These are phyloP conservation scores for Ataeniobius toweri DNA, from an alignment of 2,797 vertebrate genomes.

Conservation along the genomic window DNA sequence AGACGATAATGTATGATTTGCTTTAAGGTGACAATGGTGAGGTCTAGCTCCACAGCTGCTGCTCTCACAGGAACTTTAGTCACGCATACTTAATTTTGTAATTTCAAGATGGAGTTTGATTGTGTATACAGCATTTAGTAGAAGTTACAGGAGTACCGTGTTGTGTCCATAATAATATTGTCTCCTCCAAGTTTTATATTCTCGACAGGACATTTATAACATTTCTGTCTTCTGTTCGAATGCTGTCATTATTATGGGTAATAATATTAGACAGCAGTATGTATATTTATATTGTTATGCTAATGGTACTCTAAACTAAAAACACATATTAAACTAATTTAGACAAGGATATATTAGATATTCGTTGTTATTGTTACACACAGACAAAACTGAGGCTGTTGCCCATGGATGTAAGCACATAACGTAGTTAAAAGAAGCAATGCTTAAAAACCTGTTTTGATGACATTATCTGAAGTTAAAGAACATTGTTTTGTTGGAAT, in stretches of 20 bases:
- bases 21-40: slow-evolving; percentile 63
- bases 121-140: background rate
- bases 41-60: slow-evolving; percentile 52
- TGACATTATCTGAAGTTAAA: too few relatives aligned
- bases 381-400: too few relatives aligned
- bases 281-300: too few relatives aligned
- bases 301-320: too few relatives aligned
- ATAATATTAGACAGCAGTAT: background rate
- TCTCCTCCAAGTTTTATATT: background rate
- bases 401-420: too few relatives aligned
- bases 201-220: background rate
- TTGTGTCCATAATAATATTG: background rate
- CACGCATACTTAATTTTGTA: slow-evolving; percentile 15
- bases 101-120: background rate
- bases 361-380: too few relatives aligned
- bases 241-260: background rate
- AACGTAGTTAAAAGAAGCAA: too few relatives aligned
- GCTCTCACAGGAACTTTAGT: slow-evolving; percentile 52
- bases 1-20: slow-evolving; percentile 62
- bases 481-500: too few relatives aligned
- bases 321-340: too few relatives aligned
- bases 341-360: too few relatives aligned
- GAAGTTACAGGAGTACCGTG: background rate
- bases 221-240: background rate
- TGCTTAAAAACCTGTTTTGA: too few relatives aligned